Evolutionary conservation across 2,797 vertebrate species (phyloP).

Genomic region (Acropternis orthonyx): DNA sequence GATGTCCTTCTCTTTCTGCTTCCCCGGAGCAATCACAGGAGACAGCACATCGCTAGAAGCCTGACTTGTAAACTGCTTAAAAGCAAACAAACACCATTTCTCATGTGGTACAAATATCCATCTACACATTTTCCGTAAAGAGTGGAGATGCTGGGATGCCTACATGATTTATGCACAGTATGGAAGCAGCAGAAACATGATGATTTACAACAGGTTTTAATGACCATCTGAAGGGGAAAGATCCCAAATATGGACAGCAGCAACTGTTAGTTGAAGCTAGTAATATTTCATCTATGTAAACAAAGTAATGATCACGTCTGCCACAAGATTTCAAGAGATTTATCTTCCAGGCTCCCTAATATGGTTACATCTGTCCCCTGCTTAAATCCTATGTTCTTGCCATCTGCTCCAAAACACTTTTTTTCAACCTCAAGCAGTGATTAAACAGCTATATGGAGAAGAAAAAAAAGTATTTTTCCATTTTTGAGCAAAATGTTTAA

Average conservation of each 20-base stretch:
- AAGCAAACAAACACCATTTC: not conserved
- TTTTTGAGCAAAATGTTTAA: not conserved
- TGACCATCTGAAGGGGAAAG: constrained; percentile 43
- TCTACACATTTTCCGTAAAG: not conserved
- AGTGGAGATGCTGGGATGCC: not conserved
- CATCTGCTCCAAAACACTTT: constrained; percentile 72
- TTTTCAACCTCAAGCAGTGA: constrained; percentile 54
- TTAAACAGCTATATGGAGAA: constrained; percentile 35
- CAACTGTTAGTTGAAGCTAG: constrained; percentile 36
- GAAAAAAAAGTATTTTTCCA: not conserved
- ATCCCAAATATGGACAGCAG: constrained; percentile 49
- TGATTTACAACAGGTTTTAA: constrained; percentile 53
- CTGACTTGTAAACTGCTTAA: not conserved
- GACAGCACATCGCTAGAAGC: not conserved
- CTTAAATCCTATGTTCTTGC: constrained; percentile 77
- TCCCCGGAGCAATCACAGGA: not conserved
- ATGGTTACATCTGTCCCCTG: constrained; percentile 72
- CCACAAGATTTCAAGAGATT: constrained; percentile 67
- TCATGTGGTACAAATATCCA: not conserved
- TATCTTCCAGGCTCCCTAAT: constrained; percentile 61
- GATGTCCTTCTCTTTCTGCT: not conserved
- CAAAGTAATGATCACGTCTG: constrained; percentile 51
- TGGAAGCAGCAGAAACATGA: constrained; percentile 20
- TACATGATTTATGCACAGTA: not conserved
- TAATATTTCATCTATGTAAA: constrained; percentile 44